These are phyloP conservation scores for Oncorhynchus clarkii DNA, from an alignment of 2,113 vertebrate species.

Conservation along the genomic window DNA sequence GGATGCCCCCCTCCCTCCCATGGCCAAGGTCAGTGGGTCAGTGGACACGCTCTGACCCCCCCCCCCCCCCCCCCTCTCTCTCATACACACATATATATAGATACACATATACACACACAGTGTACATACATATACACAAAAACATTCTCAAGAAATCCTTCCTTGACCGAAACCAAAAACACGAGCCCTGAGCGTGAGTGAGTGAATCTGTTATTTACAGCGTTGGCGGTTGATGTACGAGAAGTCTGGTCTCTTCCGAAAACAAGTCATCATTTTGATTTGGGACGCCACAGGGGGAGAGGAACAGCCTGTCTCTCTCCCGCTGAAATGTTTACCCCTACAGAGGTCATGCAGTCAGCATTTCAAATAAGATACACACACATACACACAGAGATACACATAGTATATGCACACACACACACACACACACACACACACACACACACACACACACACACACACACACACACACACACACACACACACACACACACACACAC, in stretches of 20 bases:
- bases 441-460: constrained; percentile 10
- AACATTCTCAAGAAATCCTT: background rate
- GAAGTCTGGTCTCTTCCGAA: constrained; percentile 44
- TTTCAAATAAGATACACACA: constrained; percentile 21
- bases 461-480: constrained; percentile 5
- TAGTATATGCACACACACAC: too few species aligned
- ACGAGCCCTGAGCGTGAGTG: background rate
- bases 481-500: background rate
- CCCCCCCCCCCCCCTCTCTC: background rate
- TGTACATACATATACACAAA: background rate
- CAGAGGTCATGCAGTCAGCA: constrained; percentile 45
- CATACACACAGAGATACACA: constrained; percentile 1
- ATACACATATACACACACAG: background rate
- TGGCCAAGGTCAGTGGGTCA: background rate
- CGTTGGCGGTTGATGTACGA: constrained; percentile 56
- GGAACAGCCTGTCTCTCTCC: constrained; percentile 63
- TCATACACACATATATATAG: background rate
- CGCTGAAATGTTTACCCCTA: constrained; percentile 64
- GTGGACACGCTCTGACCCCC: background rate
- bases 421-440: background rate
- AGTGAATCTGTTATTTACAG: background rate
- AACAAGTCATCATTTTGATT: constrained; percentile 72
- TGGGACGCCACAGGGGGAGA: constrained; percentile 56
- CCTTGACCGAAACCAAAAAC: constrained; percentile 26
- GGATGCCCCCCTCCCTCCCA: background rate